phyloP scores from a whole-genome alignment of 2,113 vertebrate species.

The Haplochromis vanheusdeni region DNA sequence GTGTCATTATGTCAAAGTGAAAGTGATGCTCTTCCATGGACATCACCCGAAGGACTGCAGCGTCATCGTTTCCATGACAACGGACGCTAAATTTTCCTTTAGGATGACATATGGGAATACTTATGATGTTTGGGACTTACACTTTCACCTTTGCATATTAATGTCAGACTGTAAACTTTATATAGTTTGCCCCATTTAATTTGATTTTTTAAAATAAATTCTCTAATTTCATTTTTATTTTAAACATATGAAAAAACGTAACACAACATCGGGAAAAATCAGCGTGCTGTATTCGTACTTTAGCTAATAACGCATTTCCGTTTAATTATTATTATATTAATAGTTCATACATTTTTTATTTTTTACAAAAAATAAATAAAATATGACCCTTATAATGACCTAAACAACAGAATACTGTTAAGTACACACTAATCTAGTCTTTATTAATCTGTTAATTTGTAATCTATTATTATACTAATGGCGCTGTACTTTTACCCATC shows the following conservation, averaged over 20 bases:
- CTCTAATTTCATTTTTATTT: neutral
- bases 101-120: neutral
- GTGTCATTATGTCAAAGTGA: neutral
- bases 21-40: neutral
- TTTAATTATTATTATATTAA: neutral
- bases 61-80: neutral
- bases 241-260: neutral
- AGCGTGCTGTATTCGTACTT: neutral
- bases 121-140: neutral
- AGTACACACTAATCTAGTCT: neutral
- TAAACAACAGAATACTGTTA: neutral
- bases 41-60: neutral
- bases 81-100: neutral
- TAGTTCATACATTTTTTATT: neutral
- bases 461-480: neutral
- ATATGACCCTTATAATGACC: neutral
- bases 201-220: neutral
- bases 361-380: neutral
- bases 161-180: neutral
- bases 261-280: neutral
- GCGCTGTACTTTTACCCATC: neutral
- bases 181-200: neutral
- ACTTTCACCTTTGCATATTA: neutral
- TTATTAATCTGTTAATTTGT: neutral
- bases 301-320: neutral